These are phyloP conservation scores for Chrysolina haemoptera DNA, from an alignment of 2,888 invertebrate genomes.

Conservation along the genomic window DNA sequence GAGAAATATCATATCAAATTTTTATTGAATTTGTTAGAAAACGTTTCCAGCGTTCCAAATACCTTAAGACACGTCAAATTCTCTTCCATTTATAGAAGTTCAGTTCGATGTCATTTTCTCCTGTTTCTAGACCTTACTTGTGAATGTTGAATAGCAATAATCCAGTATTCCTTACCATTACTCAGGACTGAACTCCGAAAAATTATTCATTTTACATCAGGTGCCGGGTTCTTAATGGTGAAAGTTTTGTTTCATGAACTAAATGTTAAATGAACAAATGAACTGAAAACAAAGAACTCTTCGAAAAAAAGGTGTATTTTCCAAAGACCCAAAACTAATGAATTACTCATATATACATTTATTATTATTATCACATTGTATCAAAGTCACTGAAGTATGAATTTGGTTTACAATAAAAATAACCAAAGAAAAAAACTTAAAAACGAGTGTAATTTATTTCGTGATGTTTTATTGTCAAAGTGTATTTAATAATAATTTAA, in stretches of 20 bases:
- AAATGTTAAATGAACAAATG: not conserved
- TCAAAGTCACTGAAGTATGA: constrained; percentile 56
- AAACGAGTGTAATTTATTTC: constrained; percentile 38
- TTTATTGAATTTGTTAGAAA: too few species aligned
- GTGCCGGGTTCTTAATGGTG: not conserved
- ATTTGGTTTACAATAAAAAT: constrained; percentile 37
- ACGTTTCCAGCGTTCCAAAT: too few species aligned
- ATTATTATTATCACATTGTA: constrained; percentile 57
- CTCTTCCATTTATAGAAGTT: too few species aligned
- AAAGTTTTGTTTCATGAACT: not conserved
- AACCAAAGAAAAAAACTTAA: constrained; percentile 31
- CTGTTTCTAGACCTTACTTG: too few species aligned
- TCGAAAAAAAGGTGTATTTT: not conserved
- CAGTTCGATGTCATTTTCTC: too few species aligned
- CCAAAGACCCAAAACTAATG: constrained; percentile 15
- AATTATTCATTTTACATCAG: too few species aligned
- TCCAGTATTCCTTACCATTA: too few species aligned
- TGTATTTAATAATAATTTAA: constrained; percentile 56
- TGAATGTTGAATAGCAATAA: too few species aligned
- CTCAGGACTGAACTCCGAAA: too few species aligned
- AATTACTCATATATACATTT: constrained; percentile 27
- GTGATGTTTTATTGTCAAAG: constrained; percentile 48
- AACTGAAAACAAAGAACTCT: not conserved
- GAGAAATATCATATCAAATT: too few species aligned
- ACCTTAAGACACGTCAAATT: too few species aligned